Conservation (phyloP, 1,140 invertebrate genomes). For the Drosophila pruinosa region DNA sequence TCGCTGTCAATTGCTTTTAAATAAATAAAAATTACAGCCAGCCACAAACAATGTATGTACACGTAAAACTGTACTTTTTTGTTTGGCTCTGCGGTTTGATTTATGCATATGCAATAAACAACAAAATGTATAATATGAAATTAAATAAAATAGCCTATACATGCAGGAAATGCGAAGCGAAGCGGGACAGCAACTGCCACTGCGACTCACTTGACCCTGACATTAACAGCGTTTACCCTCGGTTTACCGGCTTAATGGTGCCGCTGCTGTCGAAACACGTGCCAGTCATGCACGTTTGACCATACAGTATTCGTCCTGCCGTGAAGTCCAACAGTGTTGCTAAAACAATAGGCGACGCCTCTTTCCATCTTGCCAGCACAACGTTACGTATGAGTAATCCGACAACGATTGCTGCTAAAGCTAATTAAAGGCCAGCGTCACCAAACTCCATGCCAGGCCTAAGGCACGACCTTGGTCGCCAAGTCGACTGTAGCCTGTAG, state of each 20-base stretch:
- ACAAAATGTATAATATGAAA: constrained; percentile 40
- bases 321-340: neutral
- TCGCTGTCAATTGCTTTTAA: constrained; percentile 56
- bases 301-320: constrained; percentile 38
- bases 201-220: constrained; percentile 62
- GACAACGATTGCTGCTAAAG: constrained; percentile 46
- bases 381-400: constrained; percentile 72
- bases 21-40: constrained; percentile 59
- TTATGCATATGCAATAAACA: constrained; percentile 50
- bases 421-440: constrained; percentile 68
- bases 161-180: constrained; percentile 21
- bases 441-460: constrained; percentile 58
- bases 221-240: constrained; percentile 52
- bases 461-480: constrained; percentile 55
- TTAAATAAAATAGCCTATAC: constrained; percentile 53
- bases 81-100: constrained; percentile 39
- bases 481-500: constrained; percentile 37
- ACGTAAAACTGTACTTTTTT: constrained; percentile 44
- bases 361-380: constrained; percentile 3
- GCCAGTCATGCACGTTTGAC: constrained; percentile 76
- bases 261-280: constrained; percentile 47
- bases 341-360: constrained; percentile 56
- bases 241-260: constrained; percentile 50
- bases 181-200: too few species aligned
- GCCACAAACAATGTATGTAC: constrained; percentile 13